Base-by-base conservation (phyloP, 92 coral and sea anemone genomes). In the Diadumene lineata region DNA sequence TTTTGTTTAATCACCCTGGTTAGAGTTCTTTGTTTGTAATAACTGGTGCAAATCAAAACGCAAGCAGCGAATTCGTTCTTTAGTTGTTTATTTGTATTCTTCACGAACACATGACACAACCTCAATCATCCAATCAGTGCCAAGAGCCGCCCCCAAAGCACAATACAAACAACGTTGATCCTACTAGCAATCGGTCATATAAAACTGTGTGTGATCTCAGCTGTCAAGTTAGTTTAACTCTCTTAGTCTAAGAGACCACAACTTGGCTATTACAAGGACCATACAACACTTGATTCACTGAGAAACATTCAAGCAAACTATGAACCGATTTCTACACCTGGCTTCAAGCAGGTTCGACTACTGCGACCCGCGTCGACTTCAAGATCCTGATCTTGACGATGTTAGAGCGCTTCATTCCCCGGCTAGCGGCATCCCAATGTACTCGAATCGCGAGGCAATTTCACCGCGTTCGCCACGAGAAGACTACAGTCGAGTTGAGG, bases 321-420 rank as follows among this genome's bases (percentile, higher is more conserved):
- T 90, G 81, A 90, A 79, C 82, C 90, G 87, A 34, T 87, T 69
- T 61, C 64, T 90, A 11, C 87, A 87, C 61, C 86, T 83, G 56
- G 88, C 81, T 22, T 22, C 78, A 64, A 80, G 87, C 53, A 58
- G 87, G 43, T 81, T 79, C 43, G 82, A 76, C 44, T 90, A 80
- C 70, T 82, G 79, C 15, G 96, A 90, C 23, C 83, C 77, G 25
- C 75, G 85, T 51, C 51, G 73, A 57, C 56, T 83, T 32, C 84
- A 81, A 51, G 94, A 82, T n/a, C n/a, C 48, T 13, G 48, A 38
- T 38, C 57, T 74, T 24, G 92, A 87, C 31, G 79, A 64, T 58
- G 68, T 60, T 70, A 51, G 78, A 60, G 53, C 73, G 50, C 61
- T 77, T 17, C 67, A 56, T 17, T 48, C 50, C 31, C 82, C 82